Evolutionary conservation across 2,113 vertebrate species (phyloP).

Genomic region (Amphiprion percula): DNA sequence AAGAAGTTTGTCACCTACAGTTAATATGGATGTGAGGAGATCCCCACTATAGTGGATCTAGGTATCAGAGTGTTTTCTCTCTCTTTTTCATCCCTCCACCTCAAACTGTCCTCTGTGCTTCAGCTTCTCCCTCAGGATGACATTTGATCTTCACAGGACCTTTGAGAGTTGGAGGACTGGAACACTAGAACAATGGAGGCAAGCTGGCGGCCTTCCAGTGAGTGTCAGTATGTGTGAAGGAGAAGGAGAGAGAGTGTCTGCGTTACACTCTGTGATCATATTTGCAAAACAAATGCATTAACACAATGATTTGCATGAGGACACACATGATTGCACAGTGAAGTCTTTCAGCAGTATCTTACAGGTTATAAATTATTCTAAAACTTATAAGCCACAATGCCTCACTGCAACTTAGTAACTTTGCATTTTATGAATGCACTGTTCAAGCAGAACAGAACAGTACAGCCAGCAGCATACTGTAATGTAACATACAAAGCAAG

Average conservation of each 20-base stretch:
- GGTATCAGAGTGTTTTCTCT: neutral
- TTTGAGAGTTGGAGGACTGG: slow-evolving; percentile 20
- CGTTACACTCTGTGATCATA: neutral
- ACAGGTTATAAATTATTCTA: slow-evolving; percentile 9
- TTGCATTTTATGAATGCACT: neutral
- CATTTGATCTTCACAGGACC: slow-evolving; percentile 13
- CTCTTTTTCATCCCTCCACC: neutral
- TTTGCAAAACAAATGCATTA: slow-evolving; percentile 21
- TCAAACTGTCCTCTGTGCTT: neutral
- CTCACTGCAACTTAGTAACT: neutral
- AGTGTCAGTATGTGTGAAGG: neutral
- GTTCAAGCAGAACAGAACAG: neutral
- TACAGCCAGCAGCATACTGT: neutral
- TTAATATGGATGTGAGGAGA: neutral
- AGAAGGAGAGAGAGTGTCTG: neutral
- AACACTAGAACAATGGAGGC: slow-evolving; percentile 11
- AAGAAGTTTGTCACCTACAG: no score
- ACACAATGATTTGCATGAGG: neutral
- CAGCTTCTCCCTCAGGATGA: slow-evolving; percentile 3
- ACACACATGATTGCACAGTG: neutral
- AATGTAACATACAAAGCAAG: neutral
- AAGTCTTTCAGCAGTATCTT: slow-evolving; percentile 1
- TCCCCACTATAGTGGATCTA: neutral
- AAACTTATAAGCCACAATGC: neutral
- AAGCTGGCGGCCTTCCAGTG: slow-evolving; percentile 7